These are phyloP conservation scores for Hetaerina titia DNA, from an alignment of 2,888 invertebrate genomes.

Conservation along the genomic window DNA sequence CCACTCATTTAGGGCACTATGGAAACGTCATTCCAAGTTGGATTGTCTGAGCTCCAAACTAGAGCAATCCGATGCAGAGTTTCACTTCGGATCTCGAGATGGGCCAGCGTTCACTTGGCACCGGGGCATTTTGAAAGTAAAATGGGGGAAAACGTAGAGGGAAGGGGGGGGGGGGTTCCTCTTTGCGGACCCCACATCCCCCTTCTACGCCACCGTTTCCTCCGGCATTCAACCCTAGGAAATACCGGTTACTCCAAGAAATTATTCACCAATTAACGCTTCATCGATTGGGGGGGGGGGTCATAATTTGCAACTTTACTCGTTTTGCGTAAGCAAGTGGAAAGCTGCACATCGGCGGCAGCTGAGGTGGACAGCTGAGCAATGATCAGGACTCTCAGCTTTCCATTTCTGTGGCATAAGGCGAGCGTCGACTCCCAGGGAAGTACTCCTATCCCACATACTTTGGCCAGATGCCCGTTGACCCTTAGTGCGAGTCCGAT, in stretches of 20 bases:
- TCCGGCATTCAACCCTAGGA: background rate
- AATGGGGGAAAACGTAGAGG: background rate
- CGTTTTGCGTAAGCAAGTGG: background rate
- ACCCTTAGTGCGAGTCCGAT: background rate
- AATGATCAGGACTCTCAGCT: background rate
- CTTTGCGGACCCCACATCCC: background rate
- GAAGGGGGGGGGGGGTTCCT: too few relatives aligned
- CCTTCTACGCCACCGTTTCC: background rate
- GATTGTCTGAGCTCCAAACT: background rate
- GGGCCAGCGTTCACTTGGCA: background rate
- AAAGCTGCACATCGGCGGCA: background rate
- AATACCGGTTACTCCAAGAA: background rate
- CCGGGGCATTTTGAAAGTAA: background rate
- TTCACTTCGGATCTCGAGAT: background rate
- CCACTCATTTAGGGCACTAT: background rate
- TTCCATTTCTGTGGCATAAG: slow-evolving; percentile 14
- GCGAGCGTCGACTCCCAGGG: background rate
- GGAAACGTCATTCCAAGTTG: background rate
- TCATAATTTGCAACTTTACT: background rate
- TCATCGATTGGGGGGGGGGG: too few relatives aligned
- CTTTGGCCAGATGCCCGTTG: background rate
- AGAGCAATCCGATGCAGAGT: background rate
- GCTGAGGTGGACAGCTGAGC: background rate
- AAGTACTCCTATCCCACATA: background rate
- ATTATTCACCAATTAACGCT: too few relatives aligned